Base-by-base conservation (phyloP, 1,140 invertebrate genomes). In the Brachionus rubens region DNA sequence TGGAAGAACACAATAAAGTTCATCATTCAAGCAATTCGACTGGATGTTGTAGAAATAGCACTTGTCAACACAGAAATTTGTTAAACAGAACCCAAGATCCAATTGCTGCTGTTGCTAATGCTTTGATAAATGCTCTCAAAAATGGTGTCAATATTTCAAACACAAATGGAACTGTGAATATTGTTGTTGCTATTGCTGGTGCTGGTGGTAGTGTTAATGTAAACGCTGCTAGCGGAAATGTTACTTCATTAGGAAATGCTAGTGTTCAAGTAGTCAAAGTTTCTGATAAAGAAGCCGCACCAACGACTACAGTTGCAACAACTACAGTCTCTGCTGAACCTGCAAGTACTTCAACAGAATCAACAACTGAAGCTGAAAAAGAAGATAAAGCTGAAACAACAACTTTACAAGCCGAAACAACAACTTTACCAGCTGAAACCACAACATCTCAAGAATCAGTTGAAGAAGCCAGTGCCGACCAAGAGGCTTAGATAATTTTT, bases 131-230 rank as follows among this genome's bases (percentile, higher is more conserved):
- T 12, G 59, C 59, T 43, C 33, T 65, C 26, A 43, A 65, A 65
- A 65, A 43, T 46, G 59, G 36, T 14, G 19, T 43, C 5, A 41
- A 65, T 43, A 41, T 21, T 24, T 30, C 59, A 46, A 65, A 65
- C 43, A 0, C 59, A 9, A 65, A 9, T 21, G 33, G 59, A 43
- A 65, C 14, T 12, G 41, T 65, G 1, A 41, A 65, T 21, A 65
- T 65, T 43, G 40, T 65, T 43, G 59, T 65, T 43, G 59, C 59
- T 14, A 65, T 65, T 41, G 59, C 59, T 65, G 59, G 36, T 41
- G 16, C 36, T 3, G 59, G 59, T 2, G 59, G 59, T 24, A 65
- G n/a, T 46, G 59, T 65, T 14, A 36, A 65, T n/a, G 41, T 65
- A 3, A 65, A 65, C 7, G 5, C 26, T 41, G 10, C 33, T 21